Percentiles rank a stretch among this genome's conserved stretches.
These are phyloP conservation scores for Eupithecia exiguata DNA, from an alignment of 2,888 invertebrate genomes.

Conservation along the genomic window DNA sequence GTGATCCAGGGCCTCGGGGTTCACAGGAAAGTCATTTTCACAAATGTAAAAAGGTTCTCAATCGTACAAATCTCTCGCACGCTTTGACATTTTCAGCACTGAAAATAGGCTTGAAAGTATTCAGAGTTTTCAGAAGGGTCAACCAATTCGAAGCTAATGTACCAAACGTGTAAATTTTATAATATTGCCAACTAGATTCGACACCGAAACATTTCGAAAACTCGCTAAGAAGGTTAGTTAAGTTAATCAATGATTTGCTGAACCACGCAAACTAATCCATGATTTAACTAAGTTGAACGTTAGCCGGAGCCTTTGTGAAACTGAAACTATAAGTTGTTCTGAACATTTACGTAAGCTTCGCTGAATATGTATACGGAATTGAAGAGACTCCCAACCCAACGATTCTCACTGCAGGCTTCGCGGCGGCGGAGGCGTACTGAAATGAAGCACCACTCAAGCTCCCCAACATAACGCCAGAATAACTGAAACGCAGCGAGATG, in stretches of 20 bases:
- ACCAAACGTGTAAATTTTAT: not conserved
- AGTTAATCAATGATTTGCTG: not conserved
- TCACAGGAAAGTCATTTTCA: conserved; percentile 54
- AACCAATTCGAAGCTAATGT: conserved; percentile 30
- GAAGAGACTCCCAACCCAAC: conserved; percentile 29
- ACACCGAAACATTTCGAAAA: not conserved
- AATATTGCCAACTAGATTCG: conserved; percentile 14
- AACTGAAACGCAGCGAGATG: conserved; percentile 47
- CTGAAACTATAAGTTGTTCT: conserved; percentile 15
- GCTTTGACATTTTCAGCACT: conserved; percentile 34
- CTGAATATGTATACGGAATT: conserved; percentile 33
- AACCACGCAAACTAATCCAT: not conserved
- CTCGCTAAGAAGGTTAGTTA: conserved; percentile 2
- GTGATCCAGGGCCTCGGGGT: conserved; percentile 50
- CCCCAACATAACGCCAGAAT: conserved; percentile 50
- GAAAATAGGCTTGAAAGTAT: conserved; percentile 31
- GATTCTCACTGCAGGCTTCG: conserved; percentile 38
- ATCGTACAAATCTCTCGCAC: conserved; percentile 39
- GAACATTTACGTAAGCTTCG: conserved; percentile 30
- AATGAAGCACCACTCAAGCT: conserved; percentile 48
- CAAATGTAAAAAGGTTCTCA: conserved; percentile 46
- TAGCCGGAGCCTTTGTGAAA: conserved; percentile 3
- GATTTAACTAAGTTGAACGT: not conserved
- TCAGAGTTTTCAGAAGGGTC: conserved; percentile 21
- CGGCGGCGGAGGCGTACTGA: conserved; percentile 41